Percentiles rank a stretch among this genome's conserved stretches.
Evolutionary conservation across 1,140 invertebrate genomes (phyloP).

Genomic region (Drosophila pectinifera): DNA sequence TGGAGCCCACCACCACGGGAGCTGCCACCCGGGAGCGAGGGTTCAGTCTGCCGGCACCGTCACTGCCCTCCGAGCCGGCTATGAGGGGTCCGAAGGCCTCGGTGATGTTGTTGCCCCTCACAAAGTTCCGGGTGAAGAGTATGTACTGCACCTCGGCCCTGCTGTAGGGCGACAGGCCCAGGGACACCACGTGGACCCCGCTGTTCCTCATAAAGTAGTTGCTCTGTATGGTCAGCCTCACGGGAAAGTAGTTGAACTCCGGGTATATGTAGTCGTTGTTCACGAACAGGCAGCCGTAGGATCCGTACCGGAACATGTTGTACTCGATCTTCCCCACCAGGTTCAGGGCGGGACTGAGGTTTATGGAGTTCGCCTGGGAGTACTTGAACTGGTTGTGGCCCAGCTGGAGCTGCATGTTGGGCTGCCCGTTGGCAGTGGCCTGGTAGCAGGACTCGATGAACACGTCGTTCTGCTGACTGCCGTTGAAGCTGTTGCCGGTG

Average conservation of each 20-base stretch:
- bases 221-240: conserved; percentile 91
- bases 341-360: conserved; percentile 94
- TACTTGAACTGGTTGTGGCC: conserved; percentile 93
- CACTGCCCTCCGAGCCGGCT: conserved; percentile 86
- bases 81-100: conserved; percentile 92
- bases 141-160: conserved; percentile 89
- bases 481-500: conserved; percentile 93
- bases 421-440: conserved; percentile 85
- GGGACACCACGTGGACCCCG: conserved; percentile 94
- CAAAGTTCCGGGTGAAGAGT: conserved; percentile 94
- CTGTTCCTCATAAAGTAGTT: conserved; percentile 95
- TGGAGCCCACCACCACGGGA: conserved; percentile 94
- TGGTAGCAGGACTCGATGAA: conserved; percentile 92
- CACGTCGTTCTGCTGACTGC: conserved; percentile 90
- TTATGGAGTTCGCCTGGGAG: conserved; percentile 91
- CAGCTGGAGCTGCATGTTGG: conserved; percentile 90
- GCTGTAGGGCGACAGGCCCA: conserved; percentile 95
- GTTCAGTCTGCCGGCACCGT: conserved; percentile 87
- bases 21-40: conserved; percentile 95
- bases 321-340: conserved; percentile 92
- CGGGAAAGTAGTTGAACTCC: conserved; percentile 91
- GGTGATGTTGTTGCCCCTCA: conserved; percentile 93
- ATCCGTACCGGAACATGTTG: conserved; percentile 94
- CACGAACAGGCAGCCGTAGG: conserved; percentile 93
- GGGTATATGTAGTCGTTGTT: conserved; percentile 90